Conservation (phyloP, 2,888 invertebrate genomes). For the Acanthosepion pharaonis region DNA sequence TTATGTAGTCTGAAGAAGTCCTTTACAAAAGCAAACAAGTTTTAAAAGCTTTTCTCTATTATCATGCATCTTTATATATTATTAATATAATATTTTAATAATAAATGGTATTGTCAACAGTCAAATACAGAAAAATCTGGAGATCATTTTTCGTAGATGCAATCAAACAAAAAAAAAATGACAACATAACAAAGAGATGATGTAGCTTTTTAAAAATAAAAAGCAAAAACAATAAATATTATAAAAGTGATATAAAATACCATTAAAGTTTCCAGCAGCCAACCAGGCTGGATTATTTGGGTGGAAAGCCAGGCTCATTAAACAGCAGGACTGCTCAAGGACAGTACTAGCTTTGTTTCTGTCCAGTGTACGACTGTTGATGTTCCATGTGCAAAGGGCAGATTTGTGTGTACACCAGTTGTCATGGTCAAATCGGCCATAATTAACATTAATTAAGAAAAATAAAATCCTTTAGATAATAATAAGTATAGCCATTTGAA, state of each 20-base stretch:
- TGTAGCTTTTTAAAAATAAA: neutral
- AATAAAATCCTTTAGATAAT: neutral
- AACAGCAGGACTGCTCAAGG: slow-evolving; percentile 74
- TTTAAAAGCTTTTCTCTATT: too few relatives aligned
- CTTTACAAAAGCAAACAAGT: too few relatives aligned
- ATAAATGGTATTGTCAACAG: too few relatives aligned
- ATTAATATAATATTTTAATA: too few relatives aligned
- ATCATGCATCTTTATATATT: too few relatives aligned
- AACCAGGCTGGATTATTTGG: slow-evolving; percentile 74
- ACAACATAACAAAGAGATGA: too few relatives aligned
- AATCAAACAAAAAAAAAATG: neutral
- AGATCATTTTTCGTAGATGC: too few relatives aligned
- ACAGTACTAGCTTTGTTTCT: slow-evolving; percentile 74
- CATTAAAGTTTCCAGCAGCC: slow-evolving; percentile 75
- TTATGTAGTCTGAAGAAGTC: too few relatives aligned
- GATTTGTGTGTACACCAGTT: slow-evolving; percentile 75
- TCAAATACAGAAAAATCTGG: too few relatives aligned
- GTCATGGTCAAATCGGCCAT: slow-evolving; percentile 74
- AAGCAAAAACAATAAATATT: neutral
- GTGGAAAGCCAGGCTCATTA: slow-evolving; percentile 75
- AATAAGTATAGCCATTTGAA: neutral
- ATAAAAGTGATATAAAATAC: slow-evolving; percentile 57
- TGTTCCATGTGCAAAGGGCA: slow-evolving; percentile 74
- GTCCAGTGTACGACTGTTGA: slow-evolving; percentile 71
- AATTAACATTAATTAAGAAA: slow-evolving; percentile 56